Evolutionary conservation across 2,888 invertebrate species (phyloP).

Genomic region (Lithophane leautieri): DNA sequence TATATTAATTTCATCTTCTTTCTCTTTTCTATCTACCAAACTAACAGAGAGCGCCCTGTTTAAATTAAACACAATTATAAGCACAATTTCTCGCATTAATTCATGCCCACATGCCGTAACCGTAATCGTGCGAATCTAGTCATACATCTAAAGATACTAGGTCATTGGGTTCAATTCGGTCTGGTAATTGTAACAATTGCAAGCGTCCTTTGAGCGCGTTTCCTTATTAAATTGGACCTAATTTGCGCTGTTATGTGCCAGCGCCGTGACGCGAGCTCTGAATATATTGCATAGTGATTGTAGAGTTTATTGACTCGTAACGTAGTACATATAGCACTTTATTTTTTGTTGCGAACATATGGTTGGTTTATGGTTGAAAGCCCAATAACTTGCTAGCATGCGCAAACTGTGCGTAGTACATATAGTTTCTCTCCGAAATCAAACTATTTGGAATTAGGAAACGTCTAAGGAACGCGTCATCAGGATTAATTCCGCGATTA

Average conservation of each 20-base stretch:
- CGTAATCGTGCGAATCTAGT: constrained; percentile 36
- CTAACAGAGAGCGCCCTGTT: constrained; percentile 6
- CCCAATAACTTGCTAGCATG: background rate
- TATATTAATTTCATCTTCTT: background rate
- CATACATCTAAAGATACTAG: constrained; percentile 55
- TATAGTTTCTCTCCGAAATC: background rate
- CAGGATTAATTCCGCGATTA: background rate
- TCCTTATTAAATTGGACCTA: constrained; percentile 79
- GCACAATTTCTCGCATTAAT: constrained; percentile 38
- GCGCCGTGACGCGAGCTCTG: constrained; percentile 40
- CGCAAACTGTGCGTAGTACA: background rate
- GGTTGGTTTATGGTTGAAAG: constrained; percentile 8
- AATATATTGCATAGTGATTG: constrained; percentile 55
- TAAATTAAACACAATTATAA: constrained; percentile 12
- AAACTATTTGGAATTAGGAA: background rate
- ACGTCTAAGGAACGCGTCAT: no score
- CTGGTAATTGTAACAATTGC: constrained; percentile 83
- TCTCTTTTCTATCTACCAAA: constrained; percentile 8
- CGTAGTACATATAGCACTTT: constrained; percentile 5
- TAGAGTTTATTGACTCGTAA: constrained; percentile 58
- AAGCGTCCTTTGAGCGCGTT: constrained; percentile 78
- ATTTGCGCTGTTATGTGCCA: constrained; percentile 61
- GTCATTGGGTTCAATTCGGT: constrained; percentile 73
- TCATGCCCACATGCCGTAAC: constrained; percentile 15
- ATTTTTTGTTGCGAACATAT: constrained; percentile 27